Conservation (phyloP, 2,888 invertebrate genomes). For the Eupithecia inturbata region DNA sequence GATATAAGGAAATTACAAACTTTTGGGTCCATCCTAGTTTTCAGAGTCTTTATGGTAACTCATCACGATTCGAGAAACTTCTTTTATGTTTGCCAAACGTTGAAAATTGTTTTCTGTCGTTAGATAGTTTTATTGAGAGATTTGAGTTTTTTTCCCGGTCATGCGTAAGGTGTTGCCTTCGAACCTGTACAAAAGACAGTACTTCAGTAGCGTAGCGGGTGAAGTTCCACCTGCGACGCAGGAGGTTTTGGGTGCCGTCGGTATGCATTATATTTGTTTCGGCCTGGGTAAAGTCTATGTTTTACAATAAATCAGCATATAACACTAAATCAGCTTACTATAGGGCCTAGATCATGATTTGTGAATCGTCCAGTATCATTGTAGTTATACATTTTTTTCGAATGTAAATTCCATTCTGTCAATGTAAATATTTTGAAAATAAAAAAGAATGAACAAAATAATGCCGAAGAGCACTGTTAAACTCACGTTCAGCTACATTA, state of each 20-base stretch:
- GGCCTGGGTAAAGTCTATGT: no score
- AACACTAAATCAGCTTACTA: not conserved
- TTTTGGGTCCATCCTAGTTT: slow-evolving; percentile 39
- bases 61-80: slow-evolving; percentile 37
- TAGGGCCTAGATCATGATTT: not conserved
- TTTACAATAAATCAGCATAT: not conserved
- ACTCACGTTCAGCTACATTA: slow-evolving; percentile 5
- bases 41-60: slow-evolving; percentile 29
- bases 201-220: not conserved
- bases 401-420: not conserved
- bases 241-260: not conserved
- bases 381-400: not conserved
- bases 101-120: slow-evolving; percentile 34
- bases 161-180: not conserved
- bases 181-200: not conserved
- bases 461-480: not conserved
- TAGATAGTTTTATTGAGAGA: slow-evolving; percentile 28
- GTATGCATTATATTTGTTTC: not conserved
- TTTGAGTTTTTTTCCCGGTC: slow-evolving; percentile 19
- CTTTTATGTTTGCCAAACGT: slow-evolving; percentile 32
- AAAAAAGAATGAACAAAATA: not conserved
- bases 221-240: not conserved
- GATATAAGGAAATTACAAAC: slow-evolving; percentile 34
- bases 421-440: not conserved
- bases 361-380: no score